Conservation (phyloP, 2,113 vertebrate genomes). For the Serilophus lunatus region DNA sequence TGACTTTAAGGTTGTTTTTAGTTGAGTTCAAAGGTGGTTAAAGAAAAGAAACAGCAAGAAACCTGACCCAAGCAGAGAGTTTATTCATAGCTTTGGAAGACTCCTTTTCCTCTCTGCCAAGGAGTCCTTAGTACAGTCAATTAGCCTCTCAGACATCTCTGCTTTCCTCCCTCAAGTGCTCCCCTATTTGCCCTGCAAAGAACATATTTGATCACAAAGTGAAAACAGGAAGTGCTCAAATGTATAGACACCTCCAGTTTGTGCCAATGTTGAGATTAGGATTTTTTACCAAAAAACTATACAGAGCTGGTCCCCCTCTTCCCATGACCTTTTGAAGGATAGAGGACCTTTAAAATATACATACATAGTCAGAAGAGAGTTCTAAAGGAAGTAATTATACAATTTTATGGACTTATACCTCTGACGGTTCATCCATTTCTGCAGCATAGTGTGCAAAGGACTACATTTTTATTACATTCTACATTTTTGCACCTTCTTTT, state of each 20-base stretch:
- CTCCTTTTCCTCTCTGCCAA: slow-evolving; percentile 74
- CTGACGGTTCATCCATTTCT: slow-evolving; percentile 31
- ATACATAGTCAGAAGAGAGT: slow-evolving; percentile 42
- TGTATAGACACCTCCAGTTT: slow-evolving; percentile 84
- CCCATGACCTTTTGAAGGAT: background rate
- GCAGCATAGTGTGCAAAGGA: background rate
- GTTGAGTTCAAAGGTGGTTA: slow-evolving; percentile 79
- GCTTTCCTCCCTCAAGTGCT: slow-evolving; percentile 81
- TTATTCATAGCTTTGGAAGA: slow-evolving; percentile 76
- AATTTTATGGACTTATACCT: background rate
- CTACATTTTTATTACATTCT: background rate
- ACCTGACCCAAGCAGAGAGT: slow-evolving; percentile 55
- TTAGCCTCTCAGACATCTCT: slow-evolving; percentile 82
- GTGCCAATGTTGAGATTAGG: slow-evolving; percentile 61
- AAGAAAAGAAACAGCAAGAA: slow-evolving; percentile 77
- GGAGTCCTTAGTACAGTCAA: slow-evolving; percentile 82
- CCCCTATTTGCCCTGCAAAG: slow-evolving; percentile 83
- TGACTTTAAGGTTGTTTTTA: slow-evolving; percentile 81
- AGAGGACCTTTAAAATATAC: slow-evolving; percentile 48
- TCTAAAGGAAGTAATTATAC: slow-evolving; percentile 63
- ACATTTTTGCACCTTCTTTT: background rate
- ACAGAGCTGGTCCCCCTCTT: background rate
- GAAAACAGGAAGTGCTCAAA: slow-evolving; percentile 93
- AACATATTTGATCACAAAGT: slow-evolving; percentile 84
- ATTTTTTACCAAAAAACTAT: slow-evolving; percentile 59